Evolutionary conservation across 2,113 vertebrate species (phyloP).

Genomic region (Halichoeres trimaculatus): DNA sequence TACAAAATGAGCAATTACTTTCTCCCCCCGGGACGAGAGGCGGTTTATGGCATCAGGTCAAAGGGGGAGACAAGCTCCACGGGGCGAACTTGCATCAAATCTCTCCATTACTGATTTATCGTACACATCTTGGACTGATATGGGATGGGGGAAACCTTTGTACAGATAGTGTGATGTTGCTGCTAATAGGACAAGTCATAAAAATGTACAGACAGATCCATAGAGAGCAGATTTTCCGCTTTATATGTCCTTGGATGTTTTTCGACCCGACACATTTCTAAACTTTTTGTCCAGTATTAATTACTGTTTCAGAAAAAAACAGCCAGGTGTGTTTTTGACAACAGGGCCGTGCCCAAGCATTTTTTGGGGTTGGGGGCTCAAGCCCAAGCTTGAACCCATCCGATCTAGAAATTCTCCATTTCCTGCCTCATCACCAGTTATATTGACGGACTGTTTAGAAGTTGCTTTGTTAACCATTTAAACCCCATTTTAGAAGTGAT

Average conservation of each 20-base stretch:
- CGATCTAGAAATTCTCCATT: background rate
- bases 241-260: conserved; percentile 13
- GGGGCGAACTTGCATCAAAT: conserved; percentile 67
- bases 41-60: conserved; percentile 85
- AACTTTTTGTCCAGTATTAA: background rate
- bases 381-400: background rate
- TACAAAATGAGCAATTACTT: conserved; percentile 94
- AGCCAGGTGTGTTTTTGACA: background rate
- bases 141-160: conserved; percentile 36
- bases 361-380: background rate
- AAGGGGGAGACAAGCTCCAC: conserved; percentile 60
- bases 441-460: background rate
- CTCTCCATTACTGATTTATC: conserved; percentile 73
- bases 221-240: conserved; percentile 16
- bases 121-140: conserved; percentile 41
- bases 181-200: conserved; percentile 28
- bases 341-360: background rate
- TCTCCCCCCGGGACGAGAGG: conserved; percentile 81
- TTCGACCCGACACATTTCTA: conserved; percentile 10
- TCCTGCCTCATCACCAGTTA: background rate
- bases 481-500: too few relatives aligned
- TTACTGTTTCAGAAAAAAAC: background rate
- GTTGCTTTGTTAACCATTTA: too few relatives aligned
- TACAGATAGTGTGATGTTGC: conserved; percentile 24
- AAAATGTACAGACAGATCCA: conserved; percentile 1